Percentiles rank a stretch among this genome's conserved stretches.
These are phyloP conservation scores for Heliconius charithonia DNA, from an alignment of 2,888 invertebrate genomes.

Conservation along the genomic window DNA sequence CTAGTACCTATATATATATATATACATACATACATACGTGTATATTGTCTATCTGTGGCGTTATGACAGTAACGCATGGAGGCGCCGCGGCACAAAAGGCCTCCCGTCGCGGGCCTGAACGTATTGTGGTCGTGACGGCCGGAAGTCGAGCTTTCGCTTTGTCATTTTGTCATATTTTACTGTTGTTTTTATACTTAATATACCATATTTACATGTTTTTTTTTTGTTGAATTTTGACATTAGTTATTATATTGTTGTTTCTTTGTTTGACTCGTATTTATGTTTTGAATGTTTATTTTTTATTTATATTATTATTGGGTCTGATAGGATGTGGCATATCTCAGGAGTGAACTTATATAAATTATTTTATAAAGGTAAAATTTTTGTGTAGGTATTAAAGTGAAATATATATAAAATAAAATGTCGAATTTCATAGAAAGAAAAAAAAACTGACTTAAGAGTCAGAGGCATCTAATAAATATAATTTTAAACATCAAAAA, in stretches of 20 bases:
- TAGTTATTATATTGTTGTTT: no score
- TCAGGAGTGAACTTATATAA: no score
- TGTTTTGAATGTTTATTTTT: no score
- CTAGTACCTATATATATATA: not conserved
- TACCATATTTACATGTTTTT: constrained; percentile 9
- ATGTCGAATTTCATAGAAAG: no score
- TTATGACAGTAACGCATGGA: constrained; percentile 67
- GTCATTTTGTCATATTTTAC: constrained; percentile 54
- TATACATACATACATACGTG: not conserved
- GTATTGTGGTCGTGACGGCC: constrained; percentile 63
- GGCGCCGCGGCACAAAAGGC: constrained; percentile 69
- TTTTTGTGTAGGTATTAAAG: no score
- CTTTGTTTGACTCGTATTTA: no score
- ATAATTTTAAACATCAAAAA: not conserved
- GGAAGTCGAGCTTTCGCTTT: constrained; percentile 62
- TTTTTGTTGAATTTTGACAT: constrained; percentile 2
- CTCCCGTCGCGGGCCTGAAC: constrained; percentile 63
- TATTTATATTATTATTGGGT: no score
- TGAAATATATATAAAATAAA: no score
- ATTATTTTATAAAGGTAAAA: no score
- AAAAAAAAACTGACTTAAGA: no score
- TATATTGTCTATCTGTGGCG: constrained; percentile 5
- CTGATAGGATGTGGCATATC: no score
- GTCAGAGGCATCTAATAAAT: not conserved
- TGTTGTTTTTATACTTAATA: constrained; percentile 22